Evolutionary conservation across 2,113 vertebrate species (phyloP).

Genomic region (Eubucco bourcierii): DNA sequence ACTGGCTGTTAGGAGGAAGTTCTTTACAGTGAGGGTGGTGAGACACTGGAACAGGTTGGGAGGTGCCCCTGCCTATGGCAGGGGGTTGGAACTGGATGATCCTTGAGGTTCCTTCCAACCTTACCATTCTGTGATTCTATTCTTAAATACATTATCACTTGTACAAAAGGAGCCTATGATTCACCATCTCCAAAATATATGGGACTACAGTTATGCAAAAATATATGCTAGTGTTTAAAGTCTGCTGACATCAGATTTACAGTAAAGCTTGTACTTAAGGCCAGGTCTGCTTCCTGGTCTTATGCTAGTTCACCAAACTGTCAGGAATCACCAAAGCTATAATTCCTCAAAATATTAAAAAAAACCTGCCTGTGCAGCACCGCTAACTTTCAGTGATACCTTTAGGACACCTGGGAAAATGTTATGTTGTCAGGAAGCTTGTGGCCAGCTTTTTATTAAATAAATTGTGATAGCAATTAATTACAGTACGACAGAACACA

Average conservation of each 20-base stretch:
- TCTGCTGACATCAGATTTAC: background rate
- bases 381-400: background rate
- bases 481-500: background rate
- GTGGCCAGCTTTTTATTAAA: background rate
- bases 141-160: background rate
- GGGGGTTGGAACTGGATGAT: too few species aligned
- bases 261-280: background rate
- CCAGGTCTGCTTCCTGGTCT: background rate
- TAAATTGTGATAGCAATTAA: background rate
- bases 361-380: background rate
- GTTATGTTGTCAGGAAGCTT: background rate
- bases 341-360: background rate
- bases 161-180: background rate
- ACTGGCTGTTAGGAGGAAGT: too few species aligned
- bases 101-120: too few species aligned
- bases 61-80: too few species aligned
- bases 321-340: background rate
- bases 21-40: too few species aligned
- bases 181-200: background rate
- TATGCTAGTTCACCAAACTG: background rate
- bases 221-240: background rate
- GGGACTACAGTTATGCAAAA: background rate
- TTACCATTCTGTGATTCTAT: too few species aligned
- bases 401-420: background rate
- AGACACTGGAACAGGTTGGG: too few species aligned